A percentile compares a stretch with the other conserved stretches of the same genome.
These are phyloP conservation scores for Ammospiza maritima DNA, from an alignment of 2,797 vertebrate species.

Conservation along the genomic window DNA sequence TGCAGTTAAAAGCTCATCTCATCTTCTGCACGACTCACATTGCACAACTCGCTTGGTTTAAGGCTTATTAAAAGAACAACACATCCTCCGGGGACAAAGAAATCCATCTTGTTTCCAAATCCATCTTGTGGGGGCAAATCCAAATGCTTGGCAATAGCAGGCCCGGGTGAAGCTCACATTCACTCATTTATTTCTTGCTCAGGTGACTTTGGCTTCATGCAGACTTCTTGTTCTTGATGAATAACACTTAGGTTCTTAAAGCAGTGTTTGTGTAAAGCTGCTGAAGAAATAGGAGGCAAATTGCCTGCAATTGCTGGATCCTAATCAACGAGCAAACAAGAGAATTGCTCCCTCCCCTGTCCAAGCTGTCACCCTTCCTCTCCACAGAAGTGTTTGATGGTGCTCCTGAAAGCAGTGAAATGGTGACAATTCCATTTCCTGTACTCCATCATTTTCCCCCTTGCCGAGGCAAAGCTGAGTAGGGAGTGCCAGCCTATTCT, in stretches of 20 bases:
- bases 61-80: constrained; percentile 20
- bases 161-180: neutral
- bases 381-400: neutral
- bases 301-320: constrained; percentile 14
- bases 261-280: constrained; percentile 38
- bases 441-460: rapidly evolving
- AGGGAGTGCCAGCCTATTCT: neutral
- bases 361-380: neutral
- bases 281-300: constrained; percentile 36
- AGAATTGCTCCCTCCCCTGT: neutral
- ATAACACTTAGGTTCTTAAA: constrained; percentile 49
- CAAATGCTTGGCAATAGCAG: neutral
- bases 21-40: neutral
- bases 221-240: constrained; percentile 51
- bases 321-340: constrained; percentile 33
- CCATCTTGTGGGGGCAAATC: neutral
- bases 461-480: neutral
- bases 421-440: neutral
- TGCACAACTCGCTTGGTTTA: neutral
- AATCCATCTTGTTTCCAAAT: constrained; percentile 28
- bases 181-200: neutral
- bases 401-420: neutral
- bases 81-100: constrained; percentile 16
- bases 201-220: constrained; percentile 4
- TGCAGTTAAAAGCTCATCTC: neutral